Percentiles rank a stretch among this genome's conserved stretches.
phyloP scores from a whole-genome alignment of 2,797 vertebrate species.

The Ceryle rudis region DNA sequence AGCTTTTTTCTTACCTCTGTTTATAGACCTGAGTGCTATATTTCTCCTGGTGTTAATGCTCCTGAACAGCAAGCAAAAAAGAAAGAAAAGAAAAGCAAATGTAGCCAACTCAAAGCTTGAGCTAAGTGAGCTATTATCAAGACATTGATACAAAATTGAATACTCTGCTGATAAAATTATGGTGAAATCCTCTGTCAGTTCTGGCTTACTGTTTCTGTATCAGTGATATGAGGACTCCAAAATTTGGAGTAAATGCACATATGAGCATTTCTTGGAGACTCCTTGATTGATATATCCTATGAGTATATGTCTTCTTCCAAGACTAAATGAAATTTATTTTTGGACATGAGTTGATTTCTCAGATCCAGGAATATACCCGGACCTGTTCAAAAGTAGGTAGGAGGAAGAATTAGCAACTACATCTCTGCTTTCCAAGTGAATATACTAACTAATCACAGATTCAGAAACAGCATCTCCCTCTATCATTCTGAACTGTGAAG shows the following conservation, averaged over 20 bases:
- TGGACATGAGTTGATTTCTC: not conserved
- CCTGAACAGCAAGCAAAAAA: not conserved
- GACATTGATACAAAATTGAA: not conserved
- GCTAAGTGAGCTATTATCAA: not conserved
- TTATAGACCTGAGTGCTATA: constrained; percentile 8
- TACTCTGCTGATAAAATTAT: not conserved
- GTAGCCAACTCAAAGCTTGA: not conserved
- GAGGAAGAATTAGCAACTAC: not conserved
- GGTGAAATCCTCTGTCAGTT: not conserved
- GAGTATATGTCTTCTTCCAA: not conserved
- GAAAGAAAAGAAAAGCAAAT: constrained; percentile 1
- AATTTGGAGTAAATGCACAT: not conserved
- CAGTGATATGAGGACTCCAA: not conserved
- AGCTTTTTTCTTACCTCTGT: constrained; percentile 38
- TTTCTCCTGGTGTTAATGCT: not conserved
- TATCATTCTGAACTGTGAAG: not conserved
- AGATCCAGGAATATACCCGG: not conserved
- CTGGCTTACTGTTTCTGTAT: not conserved
- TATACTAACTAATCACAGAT: not conserved
- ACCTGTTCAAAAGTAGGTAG: not conserved
- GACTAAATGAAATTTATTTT: not conserved
- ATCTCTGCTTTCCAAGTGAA: not conserved
- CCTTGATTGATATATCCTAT: not conserved
- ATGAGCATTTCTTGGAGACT: not conserved
- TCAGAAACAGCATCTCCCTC: not conserved